Conservation (phyloP, 2,113 vertebrate genomes). For the Malurus melanocephalus region DNA sequence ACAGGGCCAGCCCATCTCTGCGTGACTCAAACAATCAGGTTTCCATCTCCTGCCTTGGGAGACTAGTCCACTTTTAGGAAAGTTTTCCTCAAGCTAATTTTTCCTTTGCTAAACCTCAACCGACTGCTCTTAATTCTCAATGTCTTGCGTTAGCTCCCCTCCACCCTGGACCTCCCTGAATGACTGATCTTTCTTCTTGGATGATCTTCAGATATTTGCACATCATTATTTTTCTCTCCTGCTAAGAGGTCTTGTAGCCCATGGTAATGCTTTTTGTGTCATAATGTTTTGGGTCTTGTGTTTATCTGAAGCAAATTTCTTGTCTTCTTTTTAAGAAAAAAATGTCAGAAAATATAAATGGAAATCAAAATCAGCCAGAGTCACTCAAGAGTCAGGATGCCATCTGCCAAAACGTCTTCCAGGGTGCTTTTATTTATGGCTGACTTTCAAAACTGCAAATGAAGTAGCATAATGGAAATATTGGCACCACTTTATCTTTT, state of each 20-base stretch:
- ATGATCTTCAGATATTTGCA: slow-evolving; percentile 58
- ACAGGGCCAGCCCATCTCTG: not conserved
- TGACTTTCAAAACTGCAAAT: slow-evolving; percentile 38
- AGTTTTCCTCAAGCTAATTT: slow-evolving; percentile 37
- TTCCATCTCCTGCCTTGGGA: slow-evolving; percentile 51
- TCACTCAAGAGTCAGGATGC: not conserved
- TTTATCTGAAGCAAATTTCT: slow-evolving; percentile 56
- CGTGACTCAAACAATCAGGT: slow-evolving; percentile 55
- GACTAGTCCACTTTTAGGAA: slow-evolving; percentile 22
- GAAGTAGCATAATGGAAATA: slow-evolving; percentile 31
- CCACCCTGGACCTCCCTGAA: slow-evolving; percentile 53
- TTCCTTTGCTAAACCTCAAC: not conserved
- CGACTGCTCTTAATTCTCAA: slow-evolving; percentile 10
- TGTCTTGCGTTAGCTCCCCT: slow-evolving; percentile 9
- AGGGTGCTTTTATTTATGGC: slow-evolving; percentile 25
- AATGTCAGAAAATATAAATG: slow-evolving; percentile 20
- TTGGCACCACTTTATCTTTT: slow-evolving; percentile 34
- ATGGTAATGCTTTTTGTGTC: slow-evolving; percentile 49
- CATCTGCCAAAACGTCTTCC: slow-evolving; percentile 43
- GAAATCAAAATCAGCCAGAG: slow-evolving; percentile 10
- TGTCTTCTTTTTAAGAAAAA: slow-evolving; percentile 14
- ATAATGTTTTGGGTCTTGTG: slow-evolving; percentile 58
- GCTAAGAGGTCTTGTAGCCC: slow-evolving; percentile 58
- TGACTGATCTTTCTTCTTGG: slow-evolving; percentile 58
- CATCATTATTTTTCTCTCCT: slow-evolving; percentile 56